A percentile compares a stretch with the other conserved stretches of the same genome.
Evolutionary conservation across 2,888 invertebrate genomes (phyloP).

Genomic region (Unio pictorum): DNA sequence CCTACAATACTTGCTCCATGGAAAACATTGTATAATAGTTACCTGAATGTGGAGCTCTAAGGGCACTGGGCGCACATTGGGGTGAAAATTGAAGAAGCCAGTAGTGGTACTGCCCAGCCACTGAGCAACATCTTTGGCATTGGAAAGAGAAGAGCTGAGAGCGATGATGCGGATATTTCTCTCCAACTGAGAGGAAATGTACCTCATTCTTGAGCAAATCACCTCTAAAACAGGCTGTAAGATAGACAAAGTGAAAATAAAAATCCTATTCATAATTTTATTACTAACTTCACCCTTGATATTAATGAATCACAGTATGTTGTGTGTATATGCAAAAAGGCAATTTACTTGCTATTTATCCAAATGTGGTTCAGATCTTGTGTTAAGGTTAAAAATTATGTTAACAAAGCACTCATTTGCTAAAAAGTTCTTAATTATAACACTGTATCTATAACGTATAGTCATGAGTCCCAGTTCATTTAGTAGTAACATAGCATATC

Average conservation of each 20-base stretch:
- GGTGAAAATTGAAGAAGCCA: constrained; percentile 98
- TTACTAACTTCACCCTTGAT: background rate
- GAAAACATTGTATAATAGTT: background rate
- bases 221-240: constrained; percentile 88
- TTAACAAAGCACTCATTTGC: too few species aligned
- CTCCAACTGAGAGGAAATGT: constrained; percentile 93
- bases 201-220: constrained; percentile 90
- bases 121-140: constrained; percentile 94
- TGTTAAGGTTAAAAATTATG: too few species aligned
- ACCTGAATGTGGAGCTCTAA: constrained; percentile 92
- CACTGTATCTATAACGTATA: too few species aligned
- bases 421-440: too few species aligned
- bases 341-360: too few species aligned
- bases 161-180: constrained; percentile 89
- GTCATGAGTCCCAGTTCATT: too few species aligned
- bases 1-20: too few species aligned
- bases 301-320: background rate
- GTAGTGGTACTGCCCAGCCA: constrained; percentile 97
- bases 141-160: constrained; percentile 91
- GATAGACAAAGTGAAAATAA: background rate
- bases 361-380: too few species aligned
- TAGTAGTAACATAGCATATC: too few species aligned
- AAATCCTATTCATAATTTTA: background rate
- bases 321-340: too few species aligned
- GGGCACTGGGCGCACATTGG: constrained; percentile 95